Evolutionary conservation across 2,888 invertebrate genomes (phyloP).

Genomic region (Arrhopalites spinosus): DNA sequence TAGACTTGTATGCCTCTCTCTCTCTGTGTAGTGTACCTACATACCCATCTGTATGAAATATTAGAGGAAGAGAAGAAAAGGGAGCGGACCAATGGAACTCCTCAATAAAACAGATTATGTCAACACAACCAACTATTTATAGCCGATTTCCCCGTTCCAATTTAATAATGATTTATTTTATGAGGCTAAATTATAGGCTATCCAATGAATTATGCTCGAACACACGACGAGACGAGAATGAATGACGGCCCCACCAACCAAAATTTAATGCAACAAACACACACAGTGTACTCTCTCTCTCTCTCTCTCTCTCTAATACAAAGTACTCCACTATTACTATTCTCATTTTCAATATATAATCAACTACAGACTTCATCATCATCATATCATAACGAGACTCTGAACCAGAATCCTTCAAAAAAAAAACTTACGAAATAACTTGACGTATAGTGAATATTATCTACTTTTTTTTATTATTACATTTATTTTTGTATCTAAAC

Average conservation of each 20-base stretch:
- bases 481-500: no score
- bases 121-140: slow-evolving; percentile 57
- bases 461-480: no score
- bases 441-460: no score
- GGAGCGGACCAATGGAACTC: slow-evolving; percentile 52
- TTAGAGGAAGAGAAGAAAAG: slow-evolving; percentile 25
- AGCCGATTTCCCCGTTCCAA: slow-evolving; percentile 56
- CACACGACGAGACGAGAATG: slow-evolving; percentile 54
- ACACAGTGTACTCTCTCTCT: no score
- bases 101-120: slow-evolving; percentile 56
- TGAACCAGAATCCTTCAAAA: no score
- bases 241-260: slow-evolving; percentile 38
- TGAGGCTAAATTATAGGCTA: slow-evolving; percentile 56
- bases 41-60: slow-evolving; percentile 8
- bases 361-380: slow-evolving; percentile 4
- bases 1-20: background rate
- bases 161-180: slow-evolving; percentile 57
- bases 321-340: background rate
- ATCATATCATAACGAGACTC: background rate
- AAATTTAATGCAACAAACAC: background rate
- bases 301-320: background rate
- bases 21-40: background rate
- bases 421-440: no score
- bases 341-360: background rate
- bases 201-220: slow-evolving; percentile 55